A percentile compares a stretch with the other conserved stretches of the same genome.
These are phyloP conservation scores for Metaphire vulgaris DNA, from an alignment of 1,140 invertebrate species.

Conservation along the genomic window DNA sequence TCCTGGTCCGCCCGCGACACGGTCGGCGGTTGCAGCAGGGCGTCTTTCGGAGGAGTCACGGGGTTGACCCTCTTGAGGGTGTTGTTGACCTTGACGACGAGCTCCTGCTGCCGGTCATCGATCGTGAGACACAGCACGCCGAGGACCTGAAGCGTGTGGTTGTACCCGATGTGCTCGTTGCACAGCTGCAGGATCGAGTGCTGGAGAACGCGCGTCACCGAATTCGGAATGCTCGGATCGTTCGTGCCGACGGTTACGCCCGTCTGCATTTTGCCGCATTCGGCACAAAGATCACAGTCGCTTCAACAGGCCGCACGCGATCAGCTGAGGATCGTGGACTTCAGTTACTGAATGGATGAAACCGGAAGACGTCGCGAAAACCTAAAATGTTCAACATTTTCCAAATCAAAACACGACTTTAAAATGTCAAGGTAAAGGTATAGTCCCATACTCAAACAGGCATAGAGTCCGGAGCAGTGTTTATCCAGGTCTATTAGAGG, in stretches of 20 bases:
- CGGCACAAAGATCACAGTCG: too few relatives aligned
- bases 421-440: too few relatives aligned
- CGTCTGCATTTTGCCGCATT: neutral
- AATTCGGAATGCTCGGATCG: neutral
- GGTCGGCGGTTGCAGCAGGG: neutral
- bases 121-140: constrained; percentile 29
- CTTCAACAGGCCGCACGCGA: too few relatives aligned
- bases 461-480: too few relatives aligned
- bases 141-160: constrained; percentile 27
- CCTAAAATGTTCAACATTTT: too few relatives aligned
- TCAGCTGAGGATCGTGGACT: too few relatives aligned
- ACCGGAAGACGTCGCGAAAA: too few relatives aligned
- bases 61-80: constrained; percentile 30
- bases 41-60: constrained; percentile 9
- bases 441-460: too few relatives aligned
- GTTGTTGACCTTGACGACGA: constrained; percentile 31
- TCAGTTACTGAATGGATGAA: too few relatives aligned
- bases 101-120: constrained; percentile 26
- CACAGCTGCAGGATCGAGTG: constrained; percentile 30
- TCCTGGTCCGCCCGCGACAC: neutral
- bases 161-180: constrained; percentile 29
- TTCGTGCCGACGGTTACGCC: neutral
- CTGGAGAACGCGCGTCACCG: constrained; percentile 21
- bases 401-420: too few relatives aligned
- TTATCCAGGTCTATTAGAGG: too few relatives aligned